Evolutionary conservation across 2,113 vertebrate species (phyloP).

Genomic region (Callorhinus ursinus): DNA sequence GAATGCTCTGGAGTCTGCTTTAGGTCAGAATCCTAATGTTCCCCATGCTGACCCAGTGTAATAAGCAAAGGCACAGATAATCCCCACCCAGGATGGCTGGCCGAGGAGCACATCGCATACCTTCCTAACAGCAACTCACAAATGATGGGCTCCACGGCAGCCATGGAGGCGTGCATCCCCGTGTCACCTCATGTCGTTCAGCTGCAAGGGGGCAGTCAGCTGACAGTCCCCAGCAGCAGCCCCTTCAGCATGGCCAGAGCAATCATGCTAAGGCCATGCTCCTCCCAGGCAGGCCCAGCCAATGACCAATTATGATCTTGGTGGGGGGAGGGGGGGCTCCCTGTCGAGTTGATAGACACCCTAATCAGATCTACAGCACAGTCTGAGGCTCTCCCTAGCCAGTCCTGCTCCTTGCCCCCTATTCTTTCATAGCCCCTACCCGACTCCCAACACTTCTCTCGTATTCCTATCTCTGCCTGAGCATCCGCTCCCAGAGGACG

Average conservation of each 20-base stretch:
- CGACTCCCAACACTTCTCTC: too few species aligned
- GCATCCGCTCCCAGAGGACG: neutral
- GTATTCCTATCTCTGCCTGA: neutral
- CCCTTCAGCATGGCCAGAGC: neutral
- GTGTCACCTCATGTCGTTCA: neutral
- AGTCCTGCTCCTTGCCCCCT: neutral
- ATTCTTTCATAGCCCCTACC: neutral
- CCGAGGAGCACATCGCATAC: neutral
- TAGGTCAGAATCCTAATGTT: neutral
- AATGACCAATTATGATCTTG: neutral
- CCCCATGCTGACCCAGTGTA: rapidly evolving
- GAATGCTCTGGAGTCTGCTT: neutral
- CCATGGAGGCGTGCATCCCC: neutral
- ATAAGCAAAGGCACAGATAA: too few species aligned
- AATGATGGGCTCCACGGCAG: rapidly evolving
- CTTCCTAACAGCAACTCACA: neutral
- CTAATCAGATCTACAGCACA: neutral
- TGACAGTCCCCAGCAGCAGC: neutral
- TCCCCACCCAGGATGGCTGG: neutral
- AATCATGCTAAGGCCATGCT: neutral
- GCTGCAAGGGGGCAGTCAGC: neutral
- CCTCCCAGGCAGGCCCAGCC: neutral
- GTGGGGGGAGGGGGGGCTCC: rapidly evolving
- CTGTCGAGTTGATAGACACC: neutral
- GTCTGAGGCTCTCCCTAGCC: neutral